phyloP scores from a whole-genome alignment of 1,140 invertebrate genomes.

The Musca vetustissima region DNA sequence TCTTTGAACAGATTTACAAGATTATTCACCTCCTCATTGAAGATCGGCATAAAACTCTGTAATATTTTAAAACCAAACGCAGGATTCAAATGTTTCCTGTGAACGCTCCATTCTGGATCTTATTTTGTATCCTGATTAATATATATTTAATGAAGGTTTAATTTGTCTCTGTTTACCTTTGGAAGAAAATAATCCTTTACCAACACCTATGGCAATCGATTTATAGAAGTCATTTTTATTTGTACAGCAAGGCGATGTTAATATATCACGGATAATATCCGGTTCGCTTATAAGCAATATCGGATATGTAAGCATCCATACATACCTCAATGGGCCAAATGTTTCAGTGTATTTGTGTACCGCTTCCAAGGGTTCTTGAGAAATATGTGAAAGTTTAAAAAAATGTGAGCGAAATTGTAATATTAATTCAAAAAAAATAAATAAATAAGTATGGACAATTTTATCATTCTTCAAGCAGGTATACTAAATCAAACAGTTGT shows the following conservation, averaged over 20 bases:
- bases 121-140: not conserved
- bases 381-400: too few species aligned
- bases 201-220: conserved; percentile 44
- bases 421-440: too few species aligned
- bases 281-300: conserved; percentile 45
- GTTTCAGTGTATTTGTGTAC: conserved; percentile 34
- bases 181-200: conserved; percentile 42
- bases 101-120: conserved; percentile 37
- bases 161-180: conserved; percentile 29
- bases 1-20: conserved; percentile 31
- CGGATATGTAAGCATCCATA: conserved; percentile 47
- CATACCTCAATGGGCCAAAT: conserved; percentile 37
- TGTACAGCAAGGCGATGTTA: conserved; percentile 46
- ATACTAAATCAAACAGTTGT: too few species aligned
- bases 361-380: too few species aligned
- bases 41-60: conserved; percentile 38
- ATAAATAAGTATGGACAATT: too few species aligned
- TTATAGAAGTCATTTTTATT: conserved; percentile 47
- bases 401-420: too few species aligned
- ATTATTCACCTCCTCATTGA: conserved; percentile 33
- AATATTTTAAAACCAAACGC: conserved; percentile 37
- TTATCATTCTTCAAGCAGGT: too few species aligned
- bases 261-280: conserved; percentile 42
- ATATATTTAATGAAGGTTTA: not conserved
- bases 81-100: conserved; percentile 38